Evolutionary conservation across 37 sponge, comb jelly and placozoan genomes (phyloP), one percentile per base, ranked within the genome.

Genomic region (Beroe ovata): DNA sequence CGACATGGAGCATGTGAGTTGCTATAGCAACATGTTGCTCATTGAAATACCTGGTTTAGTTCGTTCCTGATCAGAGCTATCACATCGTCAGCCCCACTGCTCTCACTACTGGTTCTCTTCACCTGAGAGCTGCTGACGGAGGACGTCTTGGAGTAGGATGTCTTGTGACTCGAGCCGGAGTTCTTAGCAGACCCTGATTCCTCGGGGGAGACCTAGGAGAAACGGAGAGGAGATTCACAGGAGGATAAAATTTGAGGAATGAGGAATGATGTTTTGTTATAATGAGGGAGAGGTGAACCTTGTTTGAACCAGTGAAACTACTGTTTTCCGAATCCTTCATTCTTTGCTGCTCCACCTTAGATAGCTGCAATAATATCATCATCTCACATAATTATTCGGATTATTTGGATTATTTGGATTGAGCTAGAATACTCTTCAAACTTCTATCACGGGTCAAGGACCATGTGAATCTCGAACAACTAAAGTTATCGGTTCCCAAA

Each of bases 21-120:
- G 54, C 54, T 47, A 47, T 47, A 16, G 54, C 54, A 47, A 47
- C 54, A 47, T 11, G 6, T 47, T 11, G 11, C 54, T 11, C n/a
- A n/a, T n/a, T n/a, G n/a, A n/a, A n/a, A n/a, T n/a, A n/a, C 84
- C 84, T 77, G 84, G 28, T 77, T 77, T 1, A 77, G 84, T 40
- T 77, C 84, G 54, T 77, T 77, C 4, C 84, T 11, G 3, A 77
- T 77, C 23, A 77, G 84, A 21, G 84, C 84, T 4, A 77, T 33
- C 0, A 77, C 84, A 4, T 77, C 84, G 21, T 77, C 84, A 77
- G 84, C 84, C 54, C 84, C 84, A 40, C 84, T 77, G 28, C 84
- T 77, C 54, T 77, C 84, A 40, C 84, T 77, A 54, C 84, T 77
- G n/a, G 84, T 77, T 54, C 84, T 33, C 54, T 77, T 77, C 4